phyloP scores from a whole-genome alignment of 2,113 vertebrate genomes.

The Arothron firmamentum region DNA sequence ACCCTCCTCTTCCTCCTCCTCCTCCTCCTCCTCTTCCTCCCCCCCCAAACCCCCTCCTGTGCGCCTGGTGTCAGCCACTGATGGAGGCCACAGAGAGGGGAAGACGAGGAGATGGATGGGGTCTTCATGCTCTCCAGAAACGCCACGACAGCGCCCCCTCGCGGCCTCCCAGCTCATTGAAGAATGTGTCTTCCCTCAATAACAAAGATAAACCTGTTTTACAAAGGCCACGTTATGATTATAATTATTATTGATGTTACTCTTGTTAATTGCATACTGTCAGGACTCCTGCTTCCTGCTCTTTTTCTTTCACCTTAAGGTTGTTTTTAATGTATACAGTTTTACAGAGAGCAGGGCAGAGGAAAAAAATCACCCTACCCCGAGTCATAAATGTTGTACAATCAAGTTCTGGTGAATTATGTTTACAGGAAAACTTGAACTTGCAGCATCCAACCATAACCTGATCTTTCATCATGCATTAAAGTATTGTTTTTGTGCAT shows the following conservation, averaged over 20 bases:
- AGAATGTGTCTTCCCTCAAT: constrained; percentile 78
- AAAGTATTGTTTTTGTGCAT: constrained; percentile 68
- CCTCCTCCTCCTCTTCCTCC: neutral
- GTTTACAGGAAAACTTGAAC: constrained; percentile 77
- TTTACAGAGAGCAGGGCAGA: constrained; percentile 69
- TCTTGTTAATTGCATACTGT: constrained; percentile 59
- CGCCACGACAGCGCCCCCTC: constrained; percentile 53
- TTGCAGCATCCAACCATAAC: constrained; percentile 22
- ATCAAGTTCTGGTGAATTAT: constrained; percentile 83
- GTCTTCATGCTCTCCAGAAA: constrained; percentile 76
- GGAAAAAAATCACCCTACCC: neutral
- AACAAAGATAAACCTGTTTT: constrained; percentile 63
- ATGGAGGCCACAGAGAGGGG: constrained; percentile 22
- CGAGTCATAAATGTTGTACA: constrained; percentile 76
- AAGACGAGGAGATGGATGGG: constrained; percentile 26
- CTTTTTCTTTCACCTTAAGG: constrained; percentile 50
- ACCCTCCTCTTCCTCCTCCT: constrained; percentile 17
- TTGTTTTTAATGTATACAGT: constrained; percentile 70
- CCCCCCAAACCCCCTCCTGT: constrained; percentile 72
- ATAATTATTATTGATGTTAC: constrained; percentile 63
- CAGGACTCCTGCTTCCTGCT: constrained; percentile 28
- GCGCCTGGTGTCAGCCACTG: constrained; percentile 75
- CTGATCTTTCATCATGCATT: constrained; percentile 69
- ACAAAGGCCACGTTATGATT: constrained; percentile 73
- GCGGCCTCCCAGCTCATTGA: constrained; percentile 64